Evolutionary conservation across 2,888 invertebrate species (phyloP), one percentile per base, ranked within the genome.

Genomic region (Sepioteuthis lessoniana): DNA sequence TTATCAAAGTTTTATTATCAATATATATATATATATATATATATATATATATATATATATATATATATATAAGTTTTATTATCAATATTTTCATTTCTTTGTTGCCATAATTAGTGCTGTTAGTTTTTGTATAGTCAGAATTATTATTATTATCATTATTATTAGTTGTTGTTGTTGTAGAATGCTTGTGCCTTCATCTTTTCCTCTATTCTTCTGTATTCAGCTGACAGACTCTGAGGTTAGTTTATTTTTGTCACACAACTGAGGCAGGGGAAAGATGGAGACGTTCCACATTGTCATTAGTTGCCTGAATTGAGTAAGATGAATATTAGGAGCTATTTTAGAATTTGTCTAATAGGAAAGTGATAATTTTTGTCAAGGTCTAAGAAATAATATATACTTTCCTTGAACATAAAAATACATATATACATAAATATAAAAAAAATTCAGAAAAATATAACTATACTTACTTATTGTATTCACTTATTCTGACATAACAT

Each of bases 301-400:
- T 76, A 31, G 76, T 28, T 76, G 4, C 8, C 31, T 10, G 76
- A 76, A n/a, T 76, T 76, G 76, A n/a, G 76, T 76, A 31, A 8
- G 76, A 76, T 76, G 76, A 76, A 76, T 76, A 76, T 76, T 31
- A 76, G 76, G 76, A 76, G 76, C 31, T 76, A 76, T 76, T 76
- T 76, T 76, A 76, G 31, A 13, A 76, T 76, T 76, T 76, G 31
- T 76, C 76, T 76, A 76, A 76, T 76, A 28, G 76, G n/a, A n/a
- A n/a, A 76, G 7, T 76, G 76, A 13, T 31, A 76, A 31, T 76
- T 31, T 76, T 76, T 76, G 31, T 76, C 31, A 76, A 76, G 76
- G 31, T n/a, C 76, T 76, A 13, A 31, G 10, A 76, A 76, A 76
- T 76, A 28, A 76, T 25, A 60, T 60, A 60, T 60, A 8, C 4